Evolutionary conservation across 2,888 invertebrate genomes (phyloP), one percentile per base, ranked within the genome.

Genomic region (Perithous albicinctus): DNA sequence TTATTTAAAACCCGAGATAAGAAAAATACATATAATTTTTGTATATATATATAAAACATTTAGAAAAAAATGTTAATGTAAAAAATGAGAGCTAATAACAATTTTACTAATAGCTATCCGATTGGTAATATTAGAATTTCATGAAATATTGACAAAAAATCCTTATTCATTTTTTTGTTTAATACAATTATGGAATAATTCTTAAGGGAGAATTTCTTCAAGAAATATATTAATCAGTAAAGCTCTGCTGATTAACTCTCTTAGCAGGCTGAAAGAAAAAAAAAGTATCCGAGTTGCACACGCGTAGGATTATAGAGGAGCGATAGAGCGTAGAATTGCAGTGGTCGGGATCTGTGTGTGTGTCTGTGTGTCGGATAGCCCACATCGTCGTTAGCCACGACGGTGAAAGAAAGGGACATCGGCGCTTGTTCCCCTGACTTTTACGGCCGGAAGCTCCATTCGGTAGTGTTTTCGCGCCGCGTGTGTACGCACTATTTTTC

Each of bases 371-470:
- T n/a, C n/a, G 5, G 56, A 6, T 7, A 15, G n/a, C n/a, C 4
- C 15, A 10, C 29, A 20, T 3, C 48, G 73, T 38, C 48, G 73
- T 32, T 35, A 73, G 73, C 35, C 46, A 48, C 8, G 29, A 59
- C 73, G 72, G 48, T 61, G 73, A 73, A 73, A 73, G 61, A 66
- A 46, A 66, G 66, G 48, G 43, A 46, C 46, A 66, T 23, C 46
- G n/a, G 66, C 46, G 43, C 29, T 43, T 46, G 66, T 46, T 46
- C 63, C 64, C 51, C 74, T 46, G 74, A 74, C 63, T 63, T 74
- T 74, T 64, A 54, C 51, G 63, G 63, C 74, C 74, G 74, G 74
- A 74, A 74, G 63, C 64, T 64, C 74, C 51, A 54, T 74, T 74
- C 73, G 61, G 43, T 48, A n/a, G 61, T 48, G 48, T 35, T 73